Evolutionary conservation across 1,140 invertebrate genomes (phyloP).

Genomic region (Cyphomyrmex costatus): DNA sequence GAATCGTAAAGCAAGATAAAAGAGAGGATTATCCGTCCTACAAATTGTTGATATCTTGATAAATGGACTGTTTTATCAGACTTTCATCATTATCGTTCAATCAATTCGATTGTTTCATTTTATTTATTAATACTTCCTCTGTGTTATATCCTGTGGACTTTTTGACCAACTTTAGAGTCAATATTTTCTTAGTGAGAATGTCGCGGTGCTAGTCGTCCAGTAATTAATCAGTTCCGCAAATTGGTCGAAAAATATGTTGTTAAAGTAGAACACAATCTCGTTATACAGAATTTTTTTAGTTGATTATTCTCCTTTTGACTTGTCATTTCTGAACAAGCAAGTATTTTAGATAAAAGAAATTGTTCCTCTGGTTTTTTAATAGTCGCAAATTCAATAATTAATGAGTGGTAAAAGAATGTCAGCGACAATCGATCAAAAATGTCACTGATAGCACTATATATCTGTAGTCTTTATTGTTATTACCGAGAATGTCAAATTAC

Average conservation of each 20-base stretch:
- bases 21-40: conserved; percentile 10
- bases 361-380: neutral
- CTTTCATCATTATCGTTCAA: conserved; percentile 2
- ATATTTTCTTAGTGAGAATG: neutral
- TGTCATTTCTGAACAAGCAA: neutral
- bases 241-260: neutral
- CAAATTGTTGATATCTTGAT: conserved; percentile 50
- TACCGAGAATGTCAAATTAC: conserved; percentile 12
- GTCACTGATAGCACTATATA: conserved; percentile 1
- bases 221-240: conserved; percentile 20
- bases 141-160: neutral
- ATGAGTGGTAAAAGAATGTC: neutral
- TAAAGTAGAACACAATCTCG: neutral
- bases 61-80: conserved; percentile 11
- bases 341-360: neutral
- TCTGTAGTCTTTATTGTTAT: conserved; percentile 23
- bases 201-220: neutral
- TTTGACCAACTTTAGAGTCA: neutral
- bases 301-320: neutral
- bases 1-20: neutral
- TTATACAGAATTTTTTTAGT: neutral
- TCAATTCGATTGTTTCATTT: conserved; percentile 12
- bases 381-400: conserved; percentile 3
- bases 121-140: neutral
- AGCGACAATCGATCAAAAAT: neutral